Base-by-base conservation (phyloP, 30 jellyfish, hydroid and myxozoan genomes). In the Aurelia coerulea region DNA sequence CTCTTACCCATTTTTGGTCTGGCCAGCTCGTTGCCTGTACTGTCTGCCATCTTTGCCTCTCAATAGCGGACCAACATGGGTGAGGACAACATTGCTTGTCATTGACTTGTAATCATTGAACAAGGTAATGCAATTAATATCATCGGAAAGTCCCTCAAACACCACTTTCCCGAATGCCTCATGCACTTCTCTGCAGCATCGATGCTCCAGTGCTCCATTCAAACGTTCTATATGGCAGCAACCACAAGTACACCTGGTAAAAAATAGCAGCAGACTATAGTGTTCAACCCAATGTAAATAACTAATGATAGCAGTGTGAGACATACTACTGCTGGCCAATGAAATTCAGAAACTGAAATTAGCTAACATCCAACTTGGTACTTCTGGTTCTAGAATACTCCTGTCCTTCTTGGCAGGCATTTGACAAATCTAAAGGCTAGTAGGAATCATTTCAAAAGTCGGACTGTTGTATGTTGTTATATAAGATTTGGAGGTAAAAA, bases 31-130 rank as follows among this genome's bases (percentile, higher is more conserved):
- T 17, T 56, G 80, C 81, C 73, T 41, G 80, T 79, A 79, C 34
- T 39, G 62, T 39, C 42, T 63, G 10, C 89, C 89, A 62, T 66
- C 80, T 58, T 52, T 79, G 29, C 71, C 89, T 65, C 42, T 79
- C 80, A 79, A 79, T 32, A 79, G 80, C 1, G 89, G 89, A 12
- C 89, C 89, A 59, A 58, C 89, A 15, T 79, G 68, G 0, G 63
- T 37, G 19, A 58, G 89, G 4, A 73, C 83, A 50, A 53, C 52
- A 9, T 73, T 50, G 37, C 64, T 73, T 73, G 83, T 73, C 69
- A 73, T 46, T 8, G 72, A 50, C 68, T 73, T 50, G 35, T 50
- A 73, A 33, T 73, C 83, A 50, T 34, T 29, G 41, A 33, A 53
- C 63, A 50, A 37, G 29, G 83, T 51, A 33, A 73, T 73, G 69